These are phyloP conservation scores for Itoplectis maculator DNA, from an alignment of 2,888 invertebrate species.

Conservation along the genomic window DNA sequence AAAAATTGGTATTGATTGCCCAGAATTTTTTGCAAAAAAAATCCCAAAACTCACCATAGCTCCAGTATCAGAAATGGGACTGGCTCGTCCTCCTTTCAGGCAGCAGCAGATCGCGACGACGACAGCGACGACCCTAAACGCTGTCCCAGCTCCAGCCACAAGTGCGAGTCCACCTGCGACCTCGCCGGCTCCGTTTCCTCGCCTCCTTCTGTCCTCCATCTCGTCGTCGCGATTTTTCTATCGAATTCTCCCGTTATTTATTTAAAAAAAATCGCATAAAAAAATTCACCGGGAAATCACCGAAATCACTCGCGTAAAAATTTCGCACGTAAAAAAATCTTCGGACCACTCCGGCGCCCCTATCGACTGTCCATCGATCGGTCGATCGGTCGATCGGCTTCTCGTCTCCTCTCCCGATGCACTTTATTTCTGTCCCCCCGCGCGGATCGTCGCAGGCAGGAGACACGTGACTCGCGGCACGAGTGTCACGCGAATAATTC, in stretches of 20 bases:
- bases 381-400: background rate
- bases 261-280: background rate
- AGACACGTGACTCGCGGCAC: background rate
- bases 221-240: slow-evolving; percentile 23
- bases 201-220: slow-evolving; percentile 60
- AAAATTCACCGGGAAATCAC: slow-evolving; percentile 13
- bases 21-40: background rate
- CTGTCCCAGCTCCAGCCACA: background rate
- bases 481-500: background rate
- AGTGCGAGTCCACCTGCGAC: background rate
- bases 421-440: background rate
- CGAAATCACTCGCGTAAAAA: slow-evolving; percentile 28
- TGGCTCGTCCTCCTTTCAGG: slow-evolving; percentile 67
- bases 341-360: background rate
- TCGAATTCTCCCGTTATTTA: too few relatives aligned
- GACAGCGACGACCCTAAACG: slow-evolving; percentile 59
- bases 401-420: slow-evolving; percentile 15
- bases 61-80: slow-evolving; percentile 74
- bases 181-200: slow-evolving; percentile 11
- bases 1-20: background rate
- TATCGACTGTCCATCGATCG: slow-evolving; percentile 15
- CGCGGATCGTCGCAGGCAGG: background rate
- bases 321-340: background rate
- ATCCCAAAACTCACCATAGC: slow-evolving; percentile 79
- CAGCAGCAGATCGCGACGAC: slow-evolving; percentile 61